phyloP scores from a whole-genome alignment of 2,113 vertebrate species.

The Larimichthys polyactis region DNA sequence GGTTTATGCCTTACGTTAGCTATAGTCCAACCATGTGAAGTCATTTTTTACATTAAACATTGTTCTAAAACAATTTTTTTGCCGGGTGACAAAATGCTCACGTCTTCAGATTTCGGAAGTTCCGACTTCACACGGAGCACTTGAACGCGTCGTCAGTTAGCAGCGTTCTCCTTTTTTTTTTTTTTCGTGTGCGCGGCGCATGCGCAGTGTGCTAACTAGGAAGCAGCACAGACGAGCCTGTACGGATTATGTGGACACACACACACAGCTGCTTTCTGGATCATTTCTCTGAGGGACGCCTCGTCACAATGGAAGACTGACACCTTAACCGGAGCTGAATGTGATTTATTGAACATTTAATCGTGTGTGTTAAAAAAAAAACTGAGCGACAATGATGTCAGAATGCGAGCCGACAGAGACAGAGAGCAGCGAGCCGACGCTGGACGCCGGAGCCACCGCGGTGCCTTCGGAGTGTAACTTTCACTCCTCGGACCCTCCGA shows the following conservation, averaged over 20 bases:
- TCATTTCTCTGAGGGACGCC: background rate
- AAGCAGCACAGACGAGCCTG: slow-evolving; percentile 53
- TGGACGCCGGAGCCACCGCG: slow-evolving; percentile 51
- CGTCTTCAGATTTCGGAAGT: accelerated
- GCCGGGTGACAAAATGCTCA: background rate
- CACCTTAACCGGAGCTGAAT: background rate
- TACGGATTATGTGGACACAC: slow-evolving; percentile 68
- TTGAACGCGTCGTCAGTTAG: slow-evolving; percentile 47
- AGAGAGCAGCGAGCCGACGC: slow-evolving; percentile 58
- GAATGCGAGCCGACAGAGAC: slow-evolving; percentile 80
- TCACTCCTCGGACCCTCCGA: slow-evolving; percentile 43
- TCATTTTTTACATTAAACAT: too few species aligned
- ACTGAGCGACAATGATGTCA: slow-evolving; percentile 79
- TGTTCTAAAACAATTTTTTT: too few species aligned
- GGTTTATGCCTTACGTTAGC: too few species aligned
- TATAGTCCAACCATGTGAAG: background rate
- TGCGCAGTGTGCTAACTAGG: slow-evolving; percentile 62
- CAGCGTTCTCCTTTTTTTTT: background rate
- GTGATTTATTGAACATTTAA: background rate
- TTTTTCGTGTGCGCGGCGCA: slow-evolving; percentile 35
- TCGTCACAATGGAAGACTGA: slow-evolving; percentile 60
- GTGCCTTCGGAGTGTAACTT: slow-evolving; percentile 66
- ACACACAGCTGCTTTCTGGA: slow-evolving; percentile 31
- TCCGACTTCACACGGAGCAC: slow-evolving; percentile 14
- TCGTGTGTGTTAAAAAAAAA: slow-evolving; percentile 1